phyloP scores from a whole-genome alignment of 2,797 vertebrate species.

The Chaunax sp. region DNA sequence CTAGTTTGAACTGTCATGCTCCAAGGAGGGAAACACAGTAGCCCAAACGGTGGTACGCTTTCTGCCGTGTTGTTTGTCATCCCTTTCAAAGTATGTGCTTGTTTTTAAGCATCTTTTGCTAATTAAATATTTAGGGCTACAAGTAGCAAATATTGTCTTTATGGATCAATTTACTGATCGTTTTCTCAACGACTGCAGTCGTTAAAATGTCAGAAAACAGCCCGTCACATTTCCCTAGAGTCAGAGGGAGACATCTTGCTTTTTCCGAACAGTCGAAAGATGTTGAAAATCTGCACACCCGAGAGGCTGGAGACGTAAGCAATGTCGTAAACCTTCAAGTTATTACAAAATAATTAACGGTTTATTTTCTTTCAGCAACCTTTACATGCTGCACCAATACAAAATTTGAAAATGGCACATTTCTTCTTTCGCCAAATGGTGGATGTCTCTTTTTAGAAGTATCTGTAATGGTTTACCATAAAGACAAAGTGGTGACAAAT shows the following conservation, averaged over 20 bases:
- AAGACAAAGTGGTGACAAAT: neutral
- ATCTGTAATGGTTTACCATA: neutral
- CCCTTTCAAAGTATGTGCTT: neutral
- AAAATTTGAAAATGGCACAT: too few relatives aligned
- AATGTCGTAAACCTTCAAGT: too few relatives aligned
- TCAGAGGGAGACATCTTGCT: neutral
- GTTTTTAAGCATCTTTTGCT: neutral
- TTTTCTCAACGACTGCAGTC: neutral
- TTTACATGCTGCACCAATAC: too few relatives aligned
- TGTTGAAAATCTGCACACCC: neutral
- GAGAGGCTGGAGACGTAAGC: neutral
- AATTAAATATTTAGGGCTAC: neutral
- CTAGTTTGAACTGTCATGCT: conserved; percentile 38
- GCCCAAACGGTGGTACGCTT: conserved; percentile 21
- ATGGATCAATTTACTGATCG: neutral
- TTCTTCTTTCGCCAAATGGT: neutral
- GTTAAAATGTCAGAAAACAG: neutral
- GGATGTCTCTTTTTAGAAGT: neutral
- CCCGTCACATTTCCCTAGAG: neutral
- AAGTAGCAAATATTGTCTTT: neutral
- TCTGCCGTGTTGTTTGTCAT: neutral
- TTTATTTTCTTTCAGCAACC: too few relatives aligned
- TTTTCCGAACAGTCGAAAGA: neutral
- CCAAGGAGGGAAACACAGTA: conserved; percentile 10
- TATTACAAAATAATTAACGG: too few relatives aligned